A percentile compares a stretch with the other conserved stretches of the same genome.
Conservation (phyloP, 2,888 invertebrate genomes). For the Nasonia oneida region DNA sequence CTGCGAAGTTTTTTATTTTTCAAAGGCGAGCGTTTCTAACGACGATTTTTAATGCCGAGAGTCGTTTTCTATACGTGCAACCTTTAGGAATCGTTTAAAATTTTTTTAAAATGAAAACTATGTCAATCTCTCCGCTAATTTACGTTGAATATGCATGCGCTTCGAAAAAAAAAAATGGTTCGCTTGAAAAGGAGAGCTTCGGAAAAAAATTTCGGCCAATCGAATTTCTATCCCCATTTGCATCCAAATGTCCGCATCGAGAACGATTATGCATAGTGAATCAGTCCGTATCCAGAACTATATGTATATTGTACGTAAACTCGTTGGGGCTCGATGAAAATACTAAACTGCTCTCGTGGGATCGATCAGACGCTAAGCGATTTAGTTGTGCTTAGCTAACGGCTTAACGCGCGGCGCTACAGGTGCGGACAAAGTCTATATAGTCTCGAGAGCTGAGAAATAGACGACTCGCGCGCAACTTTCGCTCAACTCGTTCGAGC, state of each 20-base stretch:
- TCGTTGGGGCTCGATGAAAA: not conserved
- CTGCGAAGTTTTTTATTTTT: not conserved
- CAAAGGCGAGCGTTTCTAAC: not conserved
- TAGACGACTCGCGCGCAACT: not conserved
- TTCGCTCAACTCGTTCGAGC: not conserved
- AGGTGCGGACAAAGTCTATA: not conserved
- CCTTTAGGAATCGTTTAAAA: slow-evolving; percentile 6
- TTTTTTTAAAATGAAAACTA: slow-evolving; percentile 16
- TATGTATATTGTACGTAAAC: not conserved
- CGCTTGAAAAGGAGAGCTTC: not conserved
- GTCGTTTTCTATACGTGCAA: not conserved
- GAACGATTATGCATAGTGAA: not conserved
- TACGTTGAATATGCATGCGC: not conserved
- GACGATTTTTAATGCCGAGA: not conserved
- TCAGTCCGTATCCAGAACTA: not conserved
- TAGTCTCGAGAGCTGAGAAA: not conserved
- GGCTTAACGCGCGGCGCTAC: slow-evolving; percentile 19
- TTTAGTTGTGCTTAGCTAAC: slow-evolving; percentile 54
- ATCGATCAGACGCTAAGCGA: slow-evolving; percentile 51
- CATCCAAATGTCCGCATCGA: not conserved
- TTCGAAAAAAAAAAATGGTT: not conserved
- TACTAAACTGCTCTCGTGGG: not conserved
- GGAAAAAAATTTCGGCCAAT: not conserved
- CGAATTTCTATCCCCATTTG: not conserved
- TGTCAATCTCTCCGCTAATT: slow-evolving; percentile 17